phyloP scores from a whole-genome alignment of 2,888 invertebrate genomes.

The Drosophila nigricruria region DNA sequence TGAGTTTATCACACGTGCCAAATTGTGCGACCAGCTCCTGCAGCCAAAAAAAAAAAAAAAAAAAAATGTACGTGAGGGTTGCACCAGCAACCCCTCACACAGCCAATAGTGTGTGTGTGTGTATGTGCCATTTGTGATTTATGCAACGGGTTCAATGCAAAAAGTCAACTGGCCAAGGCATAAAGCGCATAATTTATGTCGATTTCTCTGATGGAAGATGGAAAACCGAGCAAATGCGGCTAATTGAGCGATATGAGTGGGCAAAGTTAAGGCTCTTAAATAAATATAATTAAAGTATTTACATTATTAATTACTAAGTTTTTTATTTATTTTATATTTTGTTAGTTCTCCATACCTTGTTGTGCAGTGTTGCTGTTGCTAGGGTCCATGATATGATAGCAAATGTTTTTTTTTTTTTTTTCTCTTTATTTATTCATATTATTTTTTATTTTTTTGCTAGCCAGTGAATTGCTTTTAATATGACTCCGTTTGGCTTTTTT shows the following conservation, averaged over 20 bases:
- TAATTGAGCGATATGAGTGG: slow-evolving; percentile 66
- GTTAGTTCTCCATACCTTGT: not conserved
- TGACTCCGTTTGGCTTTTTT: slow-evolving; percentile 73
- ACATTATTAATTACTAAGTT: not conserved
- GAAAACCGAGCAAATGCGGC: slow-evolving; percentile 44
- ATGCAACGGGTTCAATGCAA: slow-evolving; percentile 75
- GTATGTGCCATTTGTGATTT: slow-evolving; percentile 66
- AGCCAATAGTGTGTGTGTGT: slow-evolving; percentile 10
- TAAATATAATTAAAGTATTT: not conserved
- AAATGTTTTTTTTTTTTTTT: slow-evolving; percentile 9
- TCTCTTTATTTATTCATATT: not conserved
- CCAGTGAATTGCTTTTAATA: slow-evolving; percentile 46
- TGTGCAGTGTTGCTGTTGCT: not conserved
- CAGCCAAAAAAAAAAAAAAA: slow-evolving; percentile 48
- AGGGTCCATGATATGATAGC: not conserved
- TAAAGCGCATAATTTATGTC: slow-evolving; percentile 76
- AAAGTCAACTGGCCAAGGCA: slow-evolving; percentile 71
- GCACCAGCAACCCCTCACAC: slow-evolving; percentile 38
- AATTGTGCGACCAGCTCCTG: slow-evolving; percentile 73
- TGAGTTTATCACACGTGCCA: slow-evolving; percentile 80
- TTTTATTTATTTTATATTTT: not conserved
- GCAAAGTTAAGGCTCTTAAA: not conserved
- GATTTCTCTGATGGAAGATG: slow-evolving; percentile 35
- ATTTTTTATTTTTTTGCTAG: not conserved
- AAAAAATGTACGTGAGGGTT: slow-evolving; percentile 66